Percentiles rank a stretch among this genome's conserved stretches.
phyloP scores from a whole-genome alignment of 2,888 invertebrate species.

The Sympetrum striolatum region DNA sequence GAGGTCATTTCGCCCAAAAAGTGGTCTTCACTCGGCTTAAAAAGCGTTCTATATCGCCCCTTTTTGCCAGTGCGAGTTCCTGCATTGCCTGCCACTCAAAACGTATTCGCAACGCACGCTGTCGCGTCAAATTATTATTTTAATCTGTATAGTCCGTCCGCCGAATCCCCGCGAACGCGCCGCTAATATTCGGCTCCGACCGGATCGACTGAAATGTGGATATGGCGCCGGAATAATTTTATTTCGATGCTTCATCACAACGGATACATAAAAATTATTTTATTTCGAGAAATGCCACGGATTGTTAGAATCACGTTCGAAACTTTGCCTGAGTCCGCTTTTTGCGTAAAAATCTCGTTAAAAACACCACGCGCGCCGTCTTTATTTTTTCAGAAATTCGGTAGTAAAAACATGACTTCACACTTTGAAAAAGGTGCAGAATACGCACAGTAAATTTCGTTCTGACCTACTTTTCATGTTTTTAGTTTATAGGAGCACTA shows the following conservation, averaged over 20 bases:
- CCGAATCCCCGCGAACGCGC: not conserved
- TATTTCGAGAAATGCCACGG: not conserved
- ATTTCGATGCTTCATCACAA: not conserved
- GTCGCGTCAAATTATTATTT: conserved; percentile 28
- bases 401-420: not conserved
- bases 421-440: not conserved
- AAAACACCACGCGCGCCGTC: no score
- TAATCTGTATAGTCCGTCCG: not conserved
- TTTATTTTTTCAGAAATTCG: no score
- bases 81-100: not conserved
- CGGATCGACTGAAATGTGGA: not conserved
- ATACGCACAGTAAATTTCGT: not conserved
- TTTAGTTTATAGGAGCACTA: not conserved
- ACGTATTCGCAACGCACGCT: not conserved
- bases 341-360: no score
- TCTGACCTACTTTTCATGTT: not conserved
- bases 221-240: not conserved
- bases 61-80: not conserved
- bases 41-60: not conserved
- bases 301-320: not conserved
- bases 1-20: not conserved
- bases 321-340: no score
- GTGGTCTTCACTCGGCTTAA: not conserved
- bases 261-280: not conserved
- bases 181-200: not conserved